A percentile compares a stretch with the other conserved stretches of the same genome.
Evolutionary conservation across 2,797 vertebrate genomes (phyloP).

Genomic region (Sphaeramia orbicularis): DNA sequence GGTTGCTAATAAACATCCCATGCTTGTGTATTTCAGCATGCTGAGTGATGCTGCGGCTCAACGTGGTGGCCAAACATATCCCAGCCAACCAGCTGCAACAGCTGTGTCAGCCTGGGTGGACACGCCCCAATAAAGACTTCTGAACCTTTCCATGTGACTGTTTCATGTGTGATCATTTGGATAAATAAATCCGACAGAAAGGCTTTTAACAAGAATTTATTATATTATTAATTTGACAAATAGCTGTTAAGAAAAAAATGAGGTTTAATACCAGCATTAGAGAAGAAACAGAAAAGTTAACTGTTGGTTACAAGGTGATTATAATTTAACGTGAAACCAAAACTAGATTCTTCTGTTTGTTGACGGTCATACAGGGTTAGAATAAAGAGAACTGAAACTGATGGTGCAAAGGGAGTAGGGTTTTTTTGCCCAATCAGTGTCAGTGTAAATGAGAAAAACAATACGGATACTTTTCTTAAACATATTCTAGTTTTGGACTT

Average conservation of each 20-base stretch:
- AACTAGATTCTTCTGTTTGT: slow-evolving; percentile 11
- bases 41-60: slow-evolving; percentile 67
- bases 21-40: slow-evolving; percentile 74
- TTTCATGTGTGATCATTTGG: neutral
- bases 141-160: slow-evolving; percentile 2
- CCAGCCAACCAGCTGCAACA: slow-evolving; percentile 74
- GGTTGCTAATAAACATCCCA: slow-evolving; percentile 75
- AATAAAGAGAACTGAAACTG: neutral
- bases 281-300: slow-evolving; percentile 54
- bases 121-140: slow-evolving; percentile 63
- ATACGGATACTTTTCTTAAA: neutral
- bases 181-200: slow-evolving; percentile 43
- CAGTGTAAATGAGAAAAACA: slow-evolving; percentile 21
- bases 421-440: too few relatives aligned
- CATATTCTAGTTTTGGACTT: neutral
- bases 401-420: too few relatives aligned
- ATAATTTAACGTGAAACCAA: slow-evolving; percentile 28
- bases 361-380: slow-evolving; percentile 25
- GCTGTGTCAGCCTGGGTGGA: slow-evolving; percentile 60
- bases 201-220: slow-evolving; percentile 69
- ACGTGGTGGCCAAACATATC: slow-evolving; percentile 27
- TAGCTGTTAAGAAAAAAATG: slow-evolving; percentile 81
- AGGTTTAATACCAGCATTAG: slow-evolving; percentile 72
- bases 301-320: slow-evolving; percentile 45
- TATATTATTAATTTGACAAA: slow-evolving; percentile 79